Base-by-base conservation (phyloP, 2,797 vertebrate species). In the Etheostoma nigrum region DNA sequence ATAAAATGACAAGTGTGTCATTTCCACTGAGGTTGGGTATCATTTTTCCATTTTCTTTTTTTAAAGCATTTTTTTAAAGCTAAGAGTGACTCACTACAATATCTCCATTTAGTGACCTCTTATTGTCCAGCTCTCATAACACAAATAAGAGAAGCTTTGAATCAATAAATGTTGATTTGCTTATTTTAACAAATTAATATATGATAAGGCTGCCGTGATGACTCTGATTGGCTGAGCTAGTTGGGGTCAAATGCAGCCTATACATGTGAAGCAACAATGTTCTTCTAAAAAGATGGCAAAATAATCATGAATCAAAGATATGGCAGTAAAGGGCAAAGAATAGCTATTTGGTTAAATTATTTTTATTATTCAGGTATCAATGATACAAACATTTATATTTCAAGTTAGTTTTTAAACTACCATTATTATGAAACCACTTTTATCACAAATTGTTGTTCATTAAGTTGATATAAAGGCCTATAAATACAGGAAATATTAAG, bases 91-190 rank as follows among this genome's bases (percentile, higher is more conserved):
- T 69, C 51, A 27, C n/a, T 61, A 5, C 9, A 27, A 8, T 64
- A 14, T 58, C 21, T 57, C 12, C 19, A 9, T 15, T 45, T n/a
- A 48, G 55, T 53, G 53, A 4, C 23, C 52, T n/a, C 16, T 62
- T 51, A 27, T n/a, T 58, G 21, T 67, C 47, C 54, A 67, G 55
- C 59, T 62, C 30, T 54, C 47, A 48, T 57, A 4, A 25, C 40
- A 30, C 21, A 54, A 60, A 71, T 18, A 23, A 36, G 8, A 66
- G 45, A 59, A 47, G 42, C 27, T 27, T 23, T 65, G 30, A 64
- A 14, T 30, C 4, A 0, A 27, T 42, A 42, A 54, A 52, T 58
- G 48, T 36, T 2, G 23, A 69, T 18, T 23, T 23, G 11, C n/a
- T 53, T 1, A 21, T 16, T 51, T 49, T 13, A 15, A 14, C 12